Conservation (phyloP, 2,797 vertebrate species). For the Takifugu ocellatus region DNA sequence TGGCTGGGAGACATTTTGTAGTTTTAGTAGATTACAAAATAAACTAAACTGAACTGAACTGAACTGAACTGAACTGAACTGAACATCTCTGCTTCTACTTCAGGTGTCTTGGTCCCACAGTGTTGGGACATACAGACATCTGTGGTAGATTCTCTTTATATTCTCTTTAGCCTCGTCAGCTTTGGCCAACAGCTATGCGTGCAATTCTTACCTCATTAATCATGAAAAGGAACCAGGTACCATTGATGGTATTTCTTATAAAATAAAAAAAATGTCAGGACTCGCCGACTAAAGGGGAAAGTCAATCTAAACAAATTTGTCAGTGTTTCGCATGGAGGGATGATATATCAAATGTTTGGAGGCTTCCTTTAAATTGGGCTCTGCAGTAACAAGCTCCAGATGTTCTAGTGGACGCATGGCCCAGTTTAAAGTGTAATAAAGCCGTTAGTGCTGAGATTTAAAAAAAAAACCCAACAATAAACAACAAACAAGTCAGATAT, state of each 20-base stretch:
- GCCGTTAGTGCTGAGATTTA: conserved; percentile 46
- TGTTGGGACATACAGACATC: too few relatives aligned
- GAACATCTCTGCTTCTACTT: too few relatives aligned
- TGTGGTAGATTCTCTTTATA: too few relatives aligned
- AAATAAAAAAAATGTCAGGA: conserved; percentile 31
- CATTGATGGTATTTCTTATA: conserved; percentile 31
- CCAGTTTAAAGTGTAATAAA: conserved; percentile 70
- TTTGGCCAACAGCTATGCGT: too few relatives aligned
- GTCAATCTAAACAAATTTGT: conserved; percentile 34
- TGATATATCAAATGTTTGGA: conserved; percentile 69
- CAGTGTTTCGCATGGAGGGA: conserved; percentile 38
- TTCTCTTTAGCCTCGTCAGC: too few relatives aligned
- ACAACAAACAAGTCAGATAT: conserved; percentile 16
- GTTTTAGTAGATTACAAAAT: too few relatives aligned
- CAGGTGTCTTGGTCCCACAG: too few relatives aligned
- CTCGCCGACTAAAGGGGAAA: conserved; percentile 28
- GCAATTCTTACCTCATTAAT: conserved; percentile 14
- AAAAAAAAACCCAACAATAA: background rate
- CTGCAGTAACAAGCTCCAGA: conserved; percentile 69
- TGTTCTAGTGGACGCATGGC: conserved; percentile 41
- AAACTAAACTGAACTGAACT: too few relatives aligned
- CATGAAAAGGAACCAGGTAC: conserved; percentile 23
- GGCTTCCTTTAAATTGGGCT: conserved; percentile 64
- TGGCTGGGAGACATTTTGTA: too few relatives aligned
- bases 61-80: too few relatives aligned